These are phyloP conservation scores for Bombus soroeensis DNA, from an alignment of 1,140 invertebrate species.

Conservation along the genomic window DNA sequence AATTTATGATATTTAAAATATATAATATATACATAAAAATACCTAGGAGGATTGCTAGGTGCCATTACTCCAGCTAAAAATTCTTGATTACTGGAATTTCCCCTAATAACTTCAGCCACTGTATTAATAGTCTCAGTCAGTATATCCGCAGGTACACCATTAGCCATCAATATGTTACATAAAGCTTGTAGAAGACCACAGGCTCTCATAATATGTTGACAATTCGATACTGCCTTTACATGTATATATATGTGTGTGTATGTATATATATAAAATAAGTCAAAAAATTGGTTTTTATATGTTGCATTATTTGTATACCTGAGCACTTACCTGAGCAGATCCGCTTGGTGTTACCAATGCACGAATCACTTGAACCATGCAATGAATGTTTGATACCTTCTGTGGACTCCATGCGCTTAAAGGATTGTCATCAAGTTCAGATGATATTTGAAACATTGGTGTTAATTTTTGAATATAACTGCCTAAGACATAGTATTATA, in stretches of 20 bases:
- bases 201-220: conserved; percentile 94
- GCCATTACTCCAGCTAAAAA: conserved; percentile 96
- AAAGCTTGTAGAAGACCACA: conserved; percentile 92
- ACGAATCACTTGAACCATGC: conserved; percentile 94
- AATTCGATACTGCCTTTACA: conserved; percentile 85
- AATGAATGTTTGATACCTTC: conserved; percentile 97
- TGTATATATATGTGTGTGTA: neutral
- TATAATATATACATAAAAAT: conserved; percentile 21
- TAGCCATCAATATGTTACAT: conserved; percentile 96
- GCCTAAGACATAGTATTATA: conserved; percentile 78
- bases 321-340: conserved; percentile 86
- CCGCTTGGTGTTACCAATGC: conserved; percentile 95
- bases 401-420: conserved; percentile 93
- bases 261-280: neutral
- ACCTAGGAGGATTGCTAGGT: conserved; percentile 94
- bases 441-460: conserved; percentile 92
- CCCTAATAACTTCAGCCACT: conserved; percentile 97
- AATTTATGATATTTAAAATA: neutral
- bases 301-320: neutral
- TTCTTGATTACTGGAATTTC: conserved; percentile 95
- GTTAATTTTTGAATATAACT: conserved; percentile 95
- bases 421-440: conserved; percentile 86
- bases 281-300: neutral
- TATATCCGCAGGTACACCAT: conserved; percentile 97
- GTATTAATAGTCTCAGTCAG: conserved; percentile 98